Evolutionary conservation across 2,797 vertebrate species (phyloP), one percentile per base, ranked within the genome.

Genomic region (Ispidina picta): DNA sequence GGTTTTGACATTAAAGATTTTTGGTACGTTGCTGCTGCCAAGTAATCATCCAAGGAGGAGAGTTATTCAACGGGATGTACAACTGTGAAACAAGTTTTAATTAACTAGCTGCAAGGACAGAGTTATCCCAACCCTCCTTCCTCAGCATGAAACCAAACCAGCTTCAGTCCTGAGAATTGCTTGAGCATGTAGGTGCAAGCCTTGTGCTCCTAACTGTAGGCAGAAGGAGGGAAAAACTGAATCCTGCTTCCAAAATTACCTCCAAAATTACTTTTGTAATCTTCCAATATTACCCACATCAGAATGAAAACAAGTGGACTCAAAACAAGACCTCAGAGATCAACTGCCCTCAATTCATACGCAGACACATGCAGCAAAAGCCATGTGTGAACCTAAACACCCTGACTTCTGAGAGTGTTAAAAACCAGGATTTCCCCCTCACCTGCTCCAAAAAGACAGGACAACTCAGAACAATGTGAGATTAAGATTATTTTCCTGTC

Each of bases 1-100:
- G 92, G 15, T 90, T 96, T 90, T 92, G 74, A 90, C 79, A 83
- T 77, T 92, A 86, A 87, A 80, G 31, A 82, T 70, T 93, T 93
- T 90, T 78, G 83, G 60, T 79, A 63, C 0, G 0, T 25, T 83
- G 82, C 26, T 77, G 33, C 69, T 91, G 78, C 88, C 82, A 94
- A 94, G 44, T 55, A 90, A 70, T 31, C 62, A 84, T 55, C 31
- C 43, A 85, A 82, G 29, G 19, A 22, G 51, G 19, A 89, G 63
- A 83, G 28, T 33, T 72, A 80, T 80, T 90, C 54, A 83, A 10
- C 29, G 62, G 71, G 33, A 90, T 51, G 51, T 54, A 79, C 26
- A 68, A 58, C 39, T 83, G 66, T 49, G 63, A 86, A 79, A 52
- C 63, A 46, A 12, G 22, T 66, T 91, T 91, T 92, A 82, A 91